phyloP scores from a whole-genome alignment of 2,113 vertebrate species.

The Corynorhinus townsendii region DNA sequence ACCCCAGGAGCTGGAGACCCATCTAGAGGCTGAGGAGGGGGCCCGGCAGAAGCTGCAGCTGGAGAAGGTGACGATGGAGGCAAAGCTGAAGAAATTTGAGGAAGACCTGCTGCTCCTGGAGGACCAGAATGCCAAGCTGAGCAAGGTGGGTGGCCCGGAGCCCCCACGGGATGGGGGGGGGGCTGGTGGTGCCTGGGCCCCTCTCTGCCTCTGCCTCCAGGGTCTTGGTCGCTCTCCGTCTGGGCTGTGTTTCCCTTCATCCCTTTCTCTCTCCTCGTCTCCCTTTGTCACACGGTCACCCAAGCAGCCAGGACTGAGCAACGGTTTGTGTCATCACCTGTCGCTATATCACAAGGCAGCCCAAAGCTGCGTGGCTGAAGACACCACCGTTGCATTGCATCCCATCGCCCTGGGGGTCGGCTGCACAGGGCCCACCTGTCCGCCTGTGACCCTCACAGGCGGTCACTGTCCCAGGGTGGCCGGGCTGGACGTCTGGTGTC shows the following conservation, averaged over 20 bases:
- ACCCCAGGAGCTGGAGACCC: constrained; percentile 88
- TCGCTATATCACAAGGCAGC: not conserved
- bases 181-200: fast-evolving
- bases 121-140: constrained; percentile 88
- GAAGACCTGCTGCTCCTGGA: constrained; percentile 82
- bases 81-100: constrained; percentile 89
- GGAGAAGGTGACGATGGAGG: constrained; percentile 90
- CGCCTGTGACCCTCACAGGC: not conserved
- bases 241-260: not conserved
- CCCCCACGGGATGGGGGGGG: fast-evolving
- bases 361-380: not conserved
- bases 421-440: not conserved
- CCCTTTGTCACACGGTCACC: not conserved
- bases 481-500: not conserved
- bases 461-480: fast-evolving
- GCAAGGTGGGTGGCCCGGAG: constrained; percentile 79
- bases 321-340: not conserved
- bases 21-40: constrained; percentile 91
- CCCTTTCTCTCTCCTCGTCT: not conserved
- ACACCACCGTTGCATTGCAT: not conserved
- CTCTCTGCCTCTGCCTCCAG: not conserved
- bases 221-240: not conserved
- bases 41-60: constrained; percentile 91
- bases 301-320: not conserved
- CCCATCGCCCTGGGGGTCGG: not conserved